These are phyloP conservation scores for Hirtodrosophila trivittata DNA, from an alignment of 2,888 invertebrate genomes.

Conservation along the genomic window DNA sequence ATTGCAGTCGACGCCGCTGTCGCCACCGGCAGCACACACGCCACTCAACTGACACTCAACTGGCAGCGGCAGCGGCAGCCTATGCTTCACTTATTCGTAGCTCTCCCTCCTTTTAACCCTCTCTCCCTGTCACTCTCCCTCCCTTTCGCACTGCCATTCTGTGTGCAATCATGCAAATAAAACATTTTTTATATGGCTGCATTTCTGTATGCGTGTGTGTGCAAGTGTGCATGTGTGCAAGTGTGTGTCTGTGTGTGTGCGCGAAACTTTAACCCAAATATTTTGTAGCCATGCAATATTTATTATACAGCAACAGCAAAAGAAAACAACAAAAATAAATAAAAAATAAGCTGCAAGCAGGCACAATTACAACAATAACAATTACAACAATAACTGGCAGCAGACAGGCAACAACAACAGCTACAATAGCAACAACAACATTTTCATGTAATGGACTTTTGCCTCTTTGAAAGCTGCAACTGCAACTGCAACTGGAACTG, in stretches of 20 bases:
- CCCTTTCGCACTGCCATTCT: conserved; percentile 21
- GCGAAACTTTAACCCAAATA: conserved; percentile 78
- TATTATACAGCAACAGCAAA: conserved; percentile 51
- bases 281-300: conserved; percentile 78
- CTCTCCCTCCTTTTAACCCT: neutral
- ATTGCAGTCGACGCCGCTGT: conserved; percentile 55
- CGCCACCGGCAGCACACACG: conserved; percentile 56
- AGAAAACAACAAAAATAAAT: conserved; percentile 22
- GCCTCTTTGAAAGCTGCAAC: conserved; percentile 41
- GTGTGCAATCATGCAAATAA: conserved; percentile 78
- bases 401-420: conserved; percentile 34
- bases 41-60: conserved; percentile 67
- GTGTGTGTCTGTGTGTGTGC: conserved; percentile 35
- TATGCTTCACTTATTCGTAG: conserved; percentile 7
- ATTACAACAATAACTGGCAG: conserved; percentile 32
- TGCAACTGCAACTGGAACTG: conserved; percentile 13
- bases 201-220: conserved; percentile 24
- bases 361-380: conserved; percentile 56
- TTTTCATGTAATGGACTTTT: conserved; percentile 59
- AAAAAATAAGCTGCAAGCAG: conserved; percentile 42
- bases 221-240: conserved; percentile 20
- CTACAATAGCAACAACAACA: conserved; percentile 31
- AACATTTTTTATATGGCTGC: conserved; percentile 56
- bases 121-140: conserved; percentile 5
- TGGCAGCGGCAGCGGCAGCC: conserved; percentile 26